Percentiles rank a stretch among this genome's conserved stretches.
Conservation (phyloP, 2,888 invertebrate genomes). For the Shargacucullia verbasci region DNA sequence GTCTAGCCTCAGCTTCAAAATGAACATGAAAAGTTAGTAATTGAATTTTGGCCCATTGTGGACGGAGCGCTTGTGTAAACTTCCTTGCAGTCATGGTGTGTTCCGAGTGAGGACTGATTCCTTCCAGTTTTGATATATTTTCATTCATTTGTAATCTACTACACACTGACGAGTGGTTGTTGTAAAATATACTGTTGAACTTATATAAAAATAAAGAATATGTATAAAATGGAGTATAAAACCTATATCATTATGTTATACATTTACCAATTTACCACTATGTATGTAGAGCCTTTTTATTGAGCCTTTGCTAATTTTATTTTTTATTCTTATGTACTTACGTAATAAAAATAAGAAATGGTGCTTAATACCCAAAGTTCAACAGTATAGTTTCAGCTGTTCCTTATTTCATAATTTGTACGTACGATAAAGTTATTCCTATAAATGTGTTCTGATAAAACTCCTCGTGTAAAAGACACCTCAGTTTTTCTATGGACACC, state of each 20-base stretch:
- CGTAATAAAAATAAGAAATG: no score
- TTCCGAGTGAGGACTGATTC: slow-evolving; percentile 28
- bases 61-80: slow-evolving; percentile 19
- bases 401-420: slow-evolving; percentile 17
- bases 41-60: slow-evolving; percentile 22
- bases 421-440: slow-evolving; percentile 7
- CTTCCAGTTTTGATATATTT: slow-evolving; percentile 28
- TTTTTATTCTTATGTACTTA: no score
- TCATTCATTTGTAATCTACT: slow-evolving; percentile 29
- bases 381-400: slow-evolving; percentile 27
- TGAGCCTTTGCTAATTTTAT: no score
- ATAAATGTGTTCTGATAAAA: slow-evolving; percentile 21
- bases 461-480: slow-evolving; percentile 2
- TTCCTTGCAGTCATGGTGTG: slow-evolving; percentile 18
- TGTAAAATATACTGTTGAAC: slow-evolving; percentile 30
- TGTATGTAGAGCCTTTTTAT: no score
- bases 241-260: no score
- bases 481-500: no score
- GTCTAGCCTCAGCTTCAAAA: background rate
- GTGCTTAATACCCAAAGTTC: slow-evolving; percentile 17
- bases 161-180: slow-evolving; percentile 38
- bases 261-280: no score
- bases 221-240: no score
- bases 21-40: background rate
- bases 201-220: no score